Conservation (phyloP, 2,797 vertebrate genomes). For the Hemitrygon akajei region DNA sequence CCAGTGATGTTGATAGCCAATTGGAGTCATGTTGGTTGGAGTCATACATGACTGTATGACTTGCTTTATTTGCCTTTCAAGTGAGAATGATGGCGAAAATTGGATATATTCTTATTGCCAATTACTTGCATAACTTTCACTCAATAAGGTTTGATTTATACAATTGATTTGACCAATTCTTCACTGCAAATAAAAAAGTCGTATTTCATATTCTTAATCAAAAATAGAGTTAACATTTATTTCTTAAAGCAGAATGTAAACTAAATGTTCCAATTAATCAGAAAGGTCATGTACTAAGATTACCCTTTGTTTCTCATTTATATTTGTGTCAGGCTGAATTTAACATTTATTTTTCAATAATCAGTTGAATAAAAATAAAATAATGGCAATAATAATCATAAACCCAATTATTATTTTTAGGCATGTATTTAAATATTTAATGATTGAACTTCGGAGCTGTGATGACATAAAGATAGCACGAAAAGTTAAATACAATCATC, state of each 20-base stretch:
- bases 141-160: neutral
- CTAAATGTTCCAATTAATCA: neutral
- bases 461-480: too few relatives aligned
- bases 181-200: neutral
- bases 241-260: neutral
- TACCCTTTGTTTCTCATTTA: neutral
- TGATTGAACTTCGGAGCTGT: too few relatives aligned
- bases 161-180: neutral
- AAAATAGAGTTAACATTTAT: neutral
- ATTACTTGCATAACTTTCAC: neutral
- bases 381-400: too few relatives aligned
- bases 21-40: too few relatives aligned
- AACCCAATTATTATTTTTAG: too few relatives aligned
- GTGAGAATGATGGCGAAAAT: neutral
- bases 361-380: too few relatives aligned
- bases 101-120: neutral
- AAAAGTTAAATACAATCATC: too few relatives aligned
- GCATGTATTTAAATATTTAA: too few relatives aligned
- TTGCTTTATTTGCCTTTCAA: neutral
- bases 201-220: neutral
- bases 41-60: neutral
- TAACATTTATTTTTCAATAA: too few relatives aligned
- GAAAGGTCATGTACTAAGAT: neutral
- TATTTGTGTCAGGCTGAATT: neutral
- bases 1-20: too few relatives aligned